Evolutionary conservation across 2,797 vertebrate genomes (phyloP).

Genomic region (Novumbra hubbsi): DNA sequence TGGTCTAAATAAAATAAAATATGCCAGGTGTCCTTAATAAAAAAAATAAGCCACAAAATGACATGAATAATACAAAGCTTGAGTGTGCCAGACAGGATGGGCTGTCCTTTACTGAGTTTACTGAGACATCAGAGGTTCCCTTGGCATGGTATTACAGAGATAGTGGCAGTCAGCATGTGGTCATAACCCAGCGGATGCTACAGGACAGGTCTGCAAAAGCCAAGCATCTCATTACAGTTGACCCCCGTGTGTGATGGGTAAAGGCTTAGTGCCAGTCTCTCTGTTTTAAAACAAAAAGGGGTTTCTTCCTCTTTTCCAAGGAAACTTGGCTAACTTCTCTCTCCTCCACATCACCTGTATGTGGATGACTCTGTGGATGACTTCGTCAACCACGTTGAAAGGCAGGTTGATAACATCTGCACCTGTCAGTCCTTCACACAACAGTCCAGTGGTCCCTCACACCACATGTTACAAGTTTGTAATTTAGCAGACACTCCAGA

Average conservation of each 20-base stretch:
- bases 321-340: too few species aligned
- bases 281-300: not conserved
- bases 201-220: not conserved
- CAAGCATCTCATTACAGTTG: not conserved
- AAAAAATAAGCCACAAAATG: not conserved
- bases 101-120: not conserved
- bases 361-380: too few species aligned
- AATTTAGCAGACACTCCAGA: too few species aligned
- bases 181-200: not conserved
- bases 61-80: not conserved
- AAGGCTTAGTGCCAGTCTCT: not conserved
- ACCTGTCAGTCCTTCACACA: too few species aligned
- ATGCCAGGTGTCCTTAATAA: not conserved
- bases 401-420: too few species aligned
- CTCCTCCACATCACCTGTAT: too few species aligned
- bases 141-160: not conserved
- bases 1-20: not conserved
- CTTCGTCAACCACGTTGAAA: too few species aligned
- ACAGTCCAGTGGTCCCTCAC: too few species aligned
- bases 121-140: not conserved
- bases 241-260: not conserved
- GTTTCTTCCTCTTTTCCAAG: too few species aligned
- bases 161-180: not conserved
- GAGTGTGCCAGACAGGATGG: not conserved
- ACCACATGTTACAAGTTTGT: too few species aligned